phyloP scores from a whole-genome alignment of 2,888 invertebrate species.

The Volucella zonaria region DNA sequence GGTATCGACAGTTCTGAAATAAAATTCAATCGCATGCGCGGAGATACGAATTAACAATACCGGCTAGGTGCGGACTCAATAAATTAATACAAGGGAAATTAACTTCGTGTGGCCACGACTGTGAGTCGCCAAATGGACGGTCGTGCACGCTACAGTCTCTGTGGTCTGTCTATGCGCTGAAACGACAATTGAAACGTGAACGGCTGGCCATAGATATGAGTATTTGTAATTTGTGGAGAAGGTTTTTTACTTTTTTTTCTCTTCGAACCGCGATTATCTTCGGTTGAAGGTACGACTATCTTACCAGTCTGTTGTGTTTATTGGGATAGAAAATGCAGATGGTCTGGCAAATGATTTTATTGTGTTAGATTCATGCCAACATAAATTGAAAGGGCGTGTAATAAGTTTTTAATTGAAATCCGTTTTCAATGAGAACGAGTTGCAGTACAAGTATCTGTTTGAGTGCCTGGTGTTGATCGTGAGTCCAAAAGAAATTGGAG shows the following conservation, averaged over 20 bases:
- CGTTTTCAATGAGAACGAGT: not conserved
- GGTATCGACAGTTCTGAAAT: slow-evolving; percentile 22
- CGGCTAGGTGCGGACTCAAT: slow-evolving; percentile 65
- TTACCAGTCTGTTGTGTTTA: slow-evolving; percentile 27
- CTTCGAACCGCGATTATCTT: not conserved
- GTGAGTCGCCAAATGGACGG: slow-evolving; percentile 20
- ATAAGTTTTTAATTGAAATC: slow-evolving; percentile 23
- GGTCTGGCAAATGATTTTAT: slow-evolving; percentile 23
- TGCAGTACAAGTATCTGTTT: too few species aligned
- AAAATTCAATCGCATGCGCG: slow-evolving; percentile 58
- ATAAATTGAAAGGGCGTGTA: slow-evolving; percentile 44
- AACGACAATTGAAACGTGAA: slow-evolving; percentile 53
- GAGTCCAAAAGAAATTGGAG: too few species aligned
- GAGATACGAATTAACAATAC: slow-evolving; percentile 43
- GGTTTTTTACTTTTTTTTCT: slow-evolving; percentile 12
- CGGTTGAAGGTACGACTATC: not conserved
- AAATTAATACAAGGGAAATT: slow-evolving; percentile 69
- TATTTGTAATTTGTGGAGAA: slow-evolving; percentile 50
- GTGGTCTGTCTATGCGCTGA: slow-evolving; percentile 6
- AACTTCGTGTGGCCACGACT: slow-evolving; percentile 62
- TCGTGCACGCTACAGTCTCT: not conserved
- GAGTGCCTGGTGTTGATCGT: too few species aligned
- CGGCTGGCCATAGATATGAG: slow-evolving; percentile 40
- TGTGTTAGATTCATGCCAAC: slow-evolving; percentile 21
- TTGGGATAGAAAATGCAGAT: slow-evolving; percentile 28